Base-by-base conservation (phyloP, 1,140 invertebrate species). In the Papilio dardanus region DNA sequence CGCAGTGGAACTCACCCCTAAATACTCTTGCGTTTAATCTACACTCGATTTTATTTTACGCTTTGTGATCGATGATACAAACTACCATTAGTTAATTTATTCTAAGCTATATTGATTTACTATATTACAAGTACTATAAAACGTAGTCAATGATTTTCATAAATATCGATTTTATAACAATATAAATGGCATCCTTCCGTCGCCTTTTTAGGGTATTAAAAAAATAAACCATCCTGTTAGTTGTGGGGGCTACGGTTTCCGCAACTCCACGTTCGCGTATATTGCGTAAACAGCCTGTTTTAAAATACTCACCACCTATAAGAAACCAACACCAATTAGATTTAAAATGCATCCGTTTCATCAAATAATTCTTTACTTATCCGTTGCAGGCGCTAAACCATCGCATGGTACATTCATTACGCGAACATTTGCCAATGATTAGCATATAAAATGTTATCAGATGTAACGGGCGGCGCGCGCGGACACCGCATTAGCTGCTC, bases 381-480 rank as follows among this genome's bases (percentile, higher is more conserved):
- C 14, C 21, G 21, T 75, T 62, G 81, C 74, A 74, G 83, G 85
- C 83, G 88, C 79, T 85, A 90, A 89, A 84, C 83, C 83, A 82
- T 88, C 83, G 81, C 82, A 78, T 78, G 87, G 83, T 88, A n/a
- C n/a, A n/a, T n/a, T n/a, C 86, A 92, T 91, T 92, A 88, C 85
- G 80, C 81, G 86, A 88, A 85, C 89, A 91, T 92, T 91, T 88
- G 90, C 84, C 82, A 85, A 81, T 79, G 86, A 91, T 92, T 91
- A 91, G 84, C 89, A 92, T 91, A 90, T 91, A 86, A 91, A 89
- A 87, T 79, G 73, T 88, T 92, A 92, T 92, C 91, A 83, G 91
- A 92, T 92, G 88, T 83, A 88, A 88, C 86, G 85, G 84, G 85
- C 84, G 81, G 80, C 79, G 69, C 81, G 79, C 79, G 77, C 83